phyloP scores from a whole-genome alignment of 2,797 vertebrate species.

The Sciurus carolinensis region DNA sequence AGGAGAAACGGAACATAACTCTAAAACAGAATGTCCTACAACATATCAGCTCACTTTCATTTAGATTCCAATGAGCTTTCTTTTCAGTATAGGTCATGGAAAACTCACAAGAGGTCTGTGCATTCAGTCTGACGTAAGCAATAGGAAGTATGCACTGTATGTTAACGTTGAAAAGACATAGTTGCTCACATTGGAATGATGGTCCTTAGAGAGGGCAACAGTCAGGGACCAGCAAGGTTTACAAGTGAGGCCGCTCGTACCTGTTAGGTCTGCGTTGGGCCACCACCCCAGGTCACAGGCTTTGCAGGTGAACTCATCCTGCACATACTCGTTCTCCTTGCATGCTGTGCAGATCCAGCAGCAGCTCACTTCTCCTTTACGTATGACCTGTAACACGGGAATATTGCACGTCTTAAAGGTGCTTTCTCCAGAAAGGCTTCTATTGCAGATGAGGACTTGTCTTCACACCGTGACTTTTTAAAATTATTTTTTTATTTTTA shows the following conservation, averaged over 20 bases:
- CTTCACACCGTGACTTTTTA: not conserved
- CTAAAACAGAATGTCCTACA: not conserved
- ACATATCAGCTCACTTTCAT: not conserved
- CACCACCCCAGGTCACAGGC: slow-evolving; percentile 99
- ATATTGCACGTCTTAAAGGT: not conserved
- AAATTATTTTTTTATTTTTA: no score
- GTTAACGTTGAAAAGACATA: not conserved
- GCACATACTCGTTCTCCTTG: slow-evolving; percentile 98
- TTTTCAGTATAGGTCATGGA: not conserved
- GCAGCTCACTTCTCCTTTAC: slow-evolving; percentile 99
- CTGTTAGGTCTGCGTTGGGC: slow-evolving; percentile 95
- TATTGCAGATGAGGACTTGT: not conserved
- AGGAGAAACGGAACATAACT: slow-evolving; percentile 1
- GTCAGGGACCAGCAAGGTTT: accelerated
- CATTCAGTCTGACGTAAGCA: not conserved
- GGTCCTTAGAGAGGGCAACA: accelerated
- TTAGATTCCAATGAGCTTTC: not conserved
- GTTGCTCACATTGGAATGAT: not conserved
- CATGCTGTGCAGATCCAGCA: slow-evolving; percentile 99
- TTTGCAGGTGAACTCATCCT: slow-evolving; percentile 99
- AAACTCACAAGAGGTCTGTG: not conserved
- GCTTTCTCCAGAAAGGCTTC: not conserved
- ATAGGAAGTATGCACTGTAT: not conserved
- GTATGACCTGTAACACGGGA: slow-evolving; percentile 93
- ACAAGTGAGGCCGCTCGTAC: slow-evolving; percentile 86